phyloP scores from a whole-genome alignment of 2,797 vertebrate genomes.

The Channa striata region DNA sequence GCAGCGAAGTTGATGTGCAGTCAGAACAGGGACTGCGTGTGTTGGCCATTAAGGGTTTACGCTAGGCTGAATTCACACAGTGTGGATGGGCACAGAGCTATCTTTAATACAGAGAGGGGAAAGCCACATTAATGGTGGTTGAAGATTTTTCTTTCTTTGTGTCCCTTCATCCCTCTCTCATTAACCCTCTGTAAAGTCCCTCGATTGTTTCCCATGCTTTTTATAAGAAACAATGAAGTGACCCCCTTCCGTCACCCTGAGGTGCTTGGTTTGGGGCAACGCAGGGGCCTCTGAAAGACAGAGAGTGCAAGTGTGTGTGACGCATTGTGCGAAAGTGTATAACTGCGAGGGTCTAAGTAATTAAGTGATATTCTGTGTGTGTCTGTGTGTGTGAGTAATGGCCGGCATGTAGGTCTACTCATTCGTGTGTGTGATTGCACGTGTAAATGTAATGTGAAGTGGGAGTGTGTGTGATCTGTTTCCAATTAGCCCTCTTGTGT shows the following conservation, averaged over 20 bases:
- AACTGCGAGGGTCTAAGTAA: conserved; percentile 67
- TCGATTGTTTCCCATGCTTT: conserved; percentile 76
- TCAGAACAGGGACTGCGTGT: conserved; percentile 39
- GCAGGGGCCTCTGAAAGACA: conserved; percentile 66
- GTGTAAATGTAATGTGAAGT: conserved; percentile 71
- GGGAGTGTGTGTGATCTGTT: conserved; percentile 75
- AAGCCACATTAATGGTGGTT: conserved; percentile 68
- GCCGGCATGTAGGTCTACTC: conserved; percentile 40
- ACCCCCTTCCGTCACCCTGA: conserved; percentile 75
- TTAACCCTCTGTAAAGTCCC: conserved; percentile 67
- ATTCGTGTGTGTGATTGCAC: conserved; percentile 52
- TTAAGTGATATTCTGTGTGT: conserved; percentile 65
- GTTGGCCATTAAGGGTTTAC: conserved; percentile 65
- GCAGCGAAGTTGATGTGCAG: conserved; percentile 39
- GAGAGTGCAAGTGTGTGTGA: conserved; percentile 63
- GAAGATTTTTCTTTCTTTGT: conserved; percentile 60
- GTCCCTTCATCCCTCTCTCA: conserved; percentile 57
- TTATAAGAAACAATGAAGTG: conserved; percentile 77
- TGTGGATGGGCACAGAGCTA: conserved; percentile 42
- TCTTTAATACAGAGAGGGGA: conserved; percentile 51
- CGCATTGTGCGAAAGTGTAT: conserved; percentile 64
- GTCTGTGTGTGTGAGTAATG: conserved; percentile 43
- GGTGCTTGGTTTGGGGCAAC: conserved; percentile 70
- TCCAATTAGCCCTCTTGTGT: conserved; percentile 78
- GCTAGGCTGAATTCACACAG: conserved; percentile 72